phyloP scores from a whole-genome alignment of 2,113 vertebrate genomes.

The Rousettus leschenaultii region DNA sequence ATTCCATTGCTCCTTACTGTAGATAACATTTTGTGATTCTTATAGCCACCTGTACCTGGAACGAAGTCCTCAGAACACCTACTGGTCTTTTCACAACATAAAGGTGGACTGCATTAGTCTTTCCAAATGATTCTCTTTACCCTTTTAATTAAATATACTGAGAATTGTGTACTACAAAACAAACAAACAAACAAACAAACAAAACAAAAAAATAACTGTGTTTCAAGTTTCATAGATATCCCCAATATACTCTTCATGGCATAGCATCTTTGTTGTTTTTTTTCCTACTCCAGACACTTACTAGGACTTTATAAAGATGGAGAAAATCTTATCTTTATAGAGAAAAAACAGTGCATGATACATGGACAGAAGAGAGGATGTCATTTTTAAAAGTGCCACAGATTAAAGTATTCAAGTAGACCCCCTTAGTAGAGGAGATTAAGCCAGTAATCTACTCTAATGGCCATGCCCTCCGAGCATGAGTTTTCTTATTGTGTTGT shows the following conservation, averaged over 20 bases:
- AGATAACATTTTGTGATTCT: conserved; percentile 52
- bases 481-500: conserved; percentile 77
- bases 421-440: conserved; percentile 79
- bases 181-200: no score
- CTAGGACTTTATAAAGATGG: not conserved
- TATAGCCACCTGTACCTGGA: conserved; percentile 12
- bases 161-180: not conserved
- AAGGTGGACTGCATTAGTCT: not conserved
- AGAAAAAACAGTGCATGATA: not conserved
- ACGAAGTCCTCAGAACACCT: not conserved
- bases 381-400: not conserved
- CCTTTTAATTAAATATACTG: not conserved
- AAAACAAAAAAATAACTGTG: not conserved
- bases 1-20: conserved; percentile 41
- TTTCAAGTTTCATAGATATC: not conserved
- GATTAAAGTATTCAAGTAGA: conserved; percentile 59
- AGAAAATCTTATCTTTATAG: not conserved
- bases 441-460: conserved; percentile 87
- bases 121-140: conserved; percentile 6
- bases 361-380: not conserved
- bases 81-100: not conserved
- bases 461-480: conserved; percentile 81
- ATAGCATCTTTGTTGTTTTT: not conserved
- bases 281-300: not conserved
- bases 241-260: not conserved